Evolutionary conservation across 2,888 invertebrate genomes (phyloP).

Genomic region (Papilio protenor): DNA sequence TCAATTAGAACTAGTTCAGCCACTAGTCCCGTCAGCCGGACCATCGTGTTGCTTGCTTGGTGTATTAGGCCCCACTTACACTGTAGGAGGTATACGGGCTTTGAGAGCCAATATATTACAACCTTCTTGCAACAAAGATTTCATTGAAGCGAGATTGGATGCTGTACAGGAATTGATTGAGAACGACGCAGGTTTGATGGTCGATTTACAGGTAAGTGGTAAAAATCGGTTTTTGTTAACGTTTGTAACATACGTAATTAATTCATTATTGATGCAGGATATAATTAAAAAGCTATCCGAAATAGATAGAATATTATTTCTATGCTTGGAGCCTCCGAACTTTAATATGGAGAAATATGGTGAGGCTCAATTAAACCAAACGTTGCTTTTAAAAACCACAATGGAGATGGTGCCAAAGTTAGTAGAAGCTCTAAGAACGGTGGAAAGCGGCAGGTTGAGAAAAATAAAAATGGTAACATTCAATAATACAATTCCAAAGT

Average conservation of each 20-base stretch:
- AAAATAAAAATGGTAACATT: conserved; percentile 83
- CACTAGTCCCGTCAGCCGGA: conserved; percentile 77
- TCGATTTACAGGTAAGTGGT: conserved; percentile 84
- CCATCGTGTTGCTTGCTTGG: conserved; percentile 76
- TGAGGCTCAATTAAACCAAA: conserved; percentile 91
- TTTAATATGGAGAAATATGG: conserved; percentile 82
- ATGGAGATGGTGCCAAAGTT: conserved; percentile 89
- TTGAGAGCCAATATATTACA: conserved; percentile 92
- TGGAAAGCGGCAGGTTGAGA: conserved; percentile 82
- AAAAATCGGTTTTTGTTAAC: neutral
- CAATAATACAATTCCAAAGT: neutral
- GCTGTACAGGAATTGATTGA: conserved; percentile 91
- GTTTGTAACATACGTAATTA: neutral
- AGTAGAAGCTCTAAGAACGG: conserved; percentile 79
- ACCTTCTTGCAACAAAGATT: conserved; percentile 88
- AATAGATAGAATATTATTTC: conserved; percentile 90
- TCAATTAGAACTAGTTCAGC: conserved; percentile 88
- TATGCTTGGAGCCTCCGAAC: conserved; percentile 77
- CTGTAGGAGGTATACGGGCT: conserved; percentile 88
- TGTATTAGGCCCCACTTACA: conserved; percentile 74
- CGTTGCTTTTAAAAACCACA: conserved; percentile 90
- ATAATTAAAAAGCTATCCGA: conserved; percentile 88
- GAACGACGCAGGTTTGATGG: conserved; percentile 86
- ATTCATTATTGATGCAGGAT: conserved; percentile 67
- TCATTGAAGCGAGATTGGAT: conserved; percentile 88